phyloP scores from a whole-genome alignment of 2,888 invertebrate species.

The Andricus curvator region DNA sequence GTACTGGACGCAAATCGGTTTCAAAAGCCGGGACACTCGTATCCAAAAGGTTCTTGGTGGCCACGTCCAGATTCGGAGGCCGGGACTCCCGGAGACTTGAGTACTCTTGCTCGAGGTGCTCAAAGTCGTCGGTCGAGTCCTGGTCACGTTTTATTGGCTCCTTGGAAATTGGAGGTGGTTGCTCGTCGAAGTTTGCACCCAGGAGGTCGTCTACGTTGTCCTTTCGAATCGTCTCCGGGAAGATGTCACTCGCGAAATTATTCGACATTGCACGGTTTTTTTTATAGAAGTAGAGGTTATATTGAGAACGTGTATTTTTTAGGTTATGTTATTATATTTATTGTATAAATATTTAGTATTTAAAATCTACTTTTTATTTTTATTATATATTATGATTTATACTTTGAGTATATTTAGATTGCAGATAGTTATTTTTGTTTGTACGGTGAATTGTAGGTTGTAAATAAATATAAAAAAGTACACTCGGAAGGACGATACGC shows the following conservation, averaged over 20 bases:
- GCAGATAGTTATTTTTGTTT: neutral
- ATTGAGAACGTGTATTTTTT: no score
- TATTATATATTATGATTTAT: neutral
- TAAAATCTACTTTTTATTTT: neutral
- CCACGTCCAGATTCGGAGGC: slow-evolving; percentile 49
- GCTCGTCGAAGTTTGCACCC: slow-evolving; percentile 43
- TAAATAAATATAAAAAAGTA: slow-evolving; percentile 17
- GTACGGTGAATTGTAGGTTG: neutral
- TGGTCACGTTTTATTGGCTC: slow-evolving; percentile 80
- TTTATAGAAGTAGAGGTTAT: neutral
- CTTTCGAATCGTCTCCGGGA: slow-evolving; percentile 21
- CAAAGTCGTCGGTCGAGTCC: slow-evolving; percentile 87
- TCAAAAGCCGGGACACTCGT: slow-evolving; percentile 59
- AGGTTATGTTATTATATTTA: neutral
- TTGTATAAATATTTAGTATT: neutral
- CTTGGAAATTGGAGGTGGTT: slow-evolving; percentile 41
- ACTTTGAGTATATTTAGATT: neutral
- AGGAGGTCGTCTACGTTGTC: slow-evolving; percentile 48
- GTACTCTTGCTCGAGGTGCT: slow-evolving; percentile 84
- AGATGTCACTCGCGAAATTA: slow-evolving; percentile 43
- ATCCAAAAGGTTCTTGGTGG: slow-evolving; percentile 69
- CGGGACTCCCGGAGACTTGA: slow-evolving; percentile 58
- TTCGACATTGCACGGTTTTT: slow-evolving; percentile 47
- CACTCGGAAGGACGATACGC: slow-evolving; percentile 9
- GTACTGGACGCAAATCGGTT: slow-evolving; percentile 56